These are phyloP conservation scores for Calvadosia cruxmelitensis DNA, from an alignment of 30 jellyfish, hydroid and myxozoan species.

Conservation along the genomic window DNA sequence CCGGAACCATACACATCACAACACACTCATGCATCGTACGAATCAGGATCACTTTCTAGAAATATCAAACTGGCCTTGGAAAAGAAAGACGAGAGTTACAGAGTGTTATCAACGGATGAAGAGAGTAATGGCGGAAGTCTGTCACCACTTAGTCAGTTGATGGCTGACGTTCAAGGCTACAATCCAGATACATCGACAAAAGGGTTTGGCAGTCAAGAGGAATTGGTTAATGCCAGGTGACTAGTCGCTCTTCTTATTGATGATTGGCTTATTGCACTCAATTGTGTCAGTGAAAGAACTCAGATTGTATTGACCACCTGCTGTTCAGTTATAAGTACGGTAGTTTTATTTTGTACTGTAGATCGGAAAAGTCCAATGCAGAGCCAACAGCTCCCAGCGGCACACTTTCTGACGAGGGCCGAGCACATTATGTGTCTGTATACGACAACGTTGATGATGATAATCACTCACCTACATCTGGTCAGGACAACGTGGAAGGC, in stretches of 20 bases:
- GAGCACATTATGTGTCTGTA: conserved; percentile 18
- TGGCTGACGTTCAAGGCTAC: conserved; percentile 56
- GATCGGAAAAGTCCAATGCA: conserved; percentile 19
- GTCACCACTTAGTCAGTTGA: conserved; percentile 52
- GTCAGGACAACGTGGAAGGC: not conserved
- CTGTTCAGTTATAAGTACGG: no score
- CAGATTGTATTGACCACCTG: no score
- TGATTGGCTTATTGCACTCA: no score
- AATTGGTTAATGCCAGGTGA: not conserved
- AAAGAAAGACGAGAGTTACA: not conserved
- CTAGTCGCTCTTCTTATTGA: no score
- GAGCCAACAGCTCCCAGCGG: conserved; percentile 81
- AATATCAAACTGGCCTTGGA: not conserved
- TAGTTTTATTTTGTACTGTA: no score
- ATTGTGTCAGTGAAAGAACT: no score
- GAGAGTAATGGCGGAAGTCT: not conserved
- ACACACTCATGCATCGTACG: not conserved
- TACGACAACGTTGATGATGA: conserved; percentile 21
- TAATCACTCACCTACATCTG: not conserved
- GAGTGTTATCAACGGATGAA: not conserved
- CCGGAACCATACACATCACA: not conserved
- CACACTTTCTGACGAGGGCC: conserved; percentile 26
- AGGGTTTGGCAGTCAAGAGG: not conserved
- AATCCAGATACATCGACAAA: conserved; percentile 3
- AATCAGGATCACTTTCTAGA: not conserved